Base-by-base conservation (phyloP, 2,113 vertebrate species). In the Nansenia antarctica region DNA sequence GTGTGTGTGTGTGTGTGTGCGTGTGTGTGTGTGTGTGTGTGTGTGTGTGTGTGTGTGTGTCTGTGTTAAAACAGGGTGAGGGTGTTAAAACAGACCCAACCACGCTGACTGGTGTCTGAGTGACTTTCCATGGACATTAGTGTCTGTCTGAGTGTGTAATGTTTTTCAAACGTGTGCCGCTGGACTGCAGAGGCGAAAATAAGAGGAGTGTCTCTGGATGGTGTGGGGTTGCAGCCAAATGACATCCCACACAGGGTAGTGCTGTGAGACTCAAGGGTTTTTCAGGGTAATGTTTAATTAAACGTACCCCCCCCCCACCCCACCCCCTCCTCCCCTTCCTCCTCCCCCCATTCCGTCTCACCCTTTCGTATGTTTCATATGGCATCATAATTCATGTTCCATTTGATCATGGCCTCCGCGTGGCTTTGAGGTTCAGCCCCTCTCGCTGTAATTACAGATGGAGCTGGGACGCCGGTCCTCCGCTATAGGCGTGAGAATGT, bases 161-260 rank as follows among this genome's bases (percentile, higher is more conserved):
- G 35, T 26, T 62, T 59, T 15, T 58, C 4, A 18, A 58, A 59
- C 72, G 61, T 59, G 62, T 73, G 75, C 53, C 53, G 14, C 53
- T 67, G 71, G 81, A 88, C 84, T 85, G 81, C 70, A 70, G 78
- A 73, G 80, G 59, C 74, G 71, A 3, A 74, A 70, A 72, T 69
- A 74, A 87, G 82, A 84, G 72, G 74, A 77, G 85, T 84, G 69
- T 84, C 80, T 84, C 78, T 82, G 71, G 78, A 65, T 30, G 62
- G 67, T 18, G 71, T 82, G 63, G 71, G 62, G 64, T 71, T 78
- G 69, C 72, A 79, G 85, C 83, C 85, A 82, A 88, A 82, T 76
- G 77, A 65, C 76, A 85, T 84, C 87, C 89, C 86, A 91, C 88
- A 86, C 82, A 86, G 65, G n/a, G n/a, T n/a, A n/a, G n/a, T 73